A percentile compares a stretch with the other conserved stretches of the same genome.
phyloP scores from a whole-genome alignment of 2,888 invertebrate species.

The Xestia c-nigrum region DNA sequence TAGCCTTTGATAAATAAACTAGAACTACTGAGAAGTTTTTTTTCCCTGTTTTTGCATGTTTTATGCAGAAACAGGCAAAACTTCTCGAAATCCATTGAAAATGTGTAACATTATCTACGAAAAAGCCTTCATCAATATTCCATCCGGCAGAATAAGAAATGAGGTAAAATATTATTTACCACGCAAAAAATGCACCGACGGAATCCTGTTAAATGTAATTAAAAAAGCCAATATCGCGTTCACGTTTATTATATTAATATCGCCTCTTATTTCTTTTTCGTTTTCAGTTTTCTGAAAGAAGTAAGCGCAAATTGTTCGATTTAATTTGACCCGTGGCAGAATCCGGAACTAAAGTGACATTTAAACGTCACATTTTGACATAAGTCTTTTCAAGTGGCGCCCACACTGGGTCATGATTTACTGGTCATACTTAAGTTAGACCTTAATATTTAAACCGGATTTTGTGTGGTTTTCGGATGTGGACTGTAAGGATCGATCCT shows the following conservation, averaged over 20 bases:
- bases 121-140: neutral
- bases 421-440: neutral
- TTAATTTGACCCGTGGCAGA: neutral
- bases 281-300: neutral
- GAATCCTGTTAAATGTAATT: conserved; percentile 1
- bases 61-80: too few relatives aligned
- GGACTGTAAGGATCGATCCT: conserved; percentile 12
- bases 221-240: neutral
- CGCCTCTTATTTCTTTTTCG: too few relatives aligned
- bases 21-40: too few relatives aligned
- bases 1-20: too few relatives aligned
- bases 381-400: neutral
- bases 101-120: neutral
- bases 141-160: neutral
- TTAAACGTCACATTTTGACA: neutral
- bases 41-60: too few relatives aligned
- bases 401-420: neutral
- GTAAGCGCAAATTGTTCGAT: too few relatives aligned
- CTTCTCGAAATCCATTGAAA: too few relatives aligned
- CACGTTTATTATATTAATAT: conserved; percentile 2
- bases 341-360: neutral
- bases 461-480: conserved; percentile 3
- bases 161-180: neutral
- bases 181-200: neutral
- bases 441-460: conserved; percentile 38